Base-by-base conservation (phyloP, 2,888 invertebrate genomes). In the Dyspetes luteomarginatus region DNA sequence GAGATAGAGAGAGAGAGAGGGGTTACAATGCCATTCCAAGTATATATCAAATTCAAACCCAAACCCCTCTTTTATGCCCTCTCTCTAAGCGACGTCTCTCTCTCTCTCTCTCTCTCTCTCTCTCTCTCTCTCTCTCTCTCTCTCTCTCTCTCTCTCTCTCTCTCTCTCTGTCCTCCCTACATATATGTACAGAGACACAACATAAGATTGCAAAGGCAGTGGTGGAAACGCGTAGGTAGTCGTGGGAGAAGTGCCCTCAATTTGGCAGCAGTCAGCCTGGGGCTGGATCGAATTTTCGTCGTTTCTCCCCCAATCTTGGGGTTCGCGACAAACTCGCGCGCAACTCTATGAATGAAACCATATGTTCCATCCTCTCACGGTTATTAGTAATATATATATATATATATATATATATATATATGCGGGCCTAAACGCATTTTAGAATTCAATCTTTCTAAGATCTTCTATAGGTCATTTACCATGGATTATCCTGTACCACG, bases 321-420 rank as follows among this genome's bases (percentile, higher is more conserved):
- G n/a, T n/a, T 65, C 52, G 73, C 68, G 64, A 67, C 79, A n/a
- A n/a, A 69, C 64, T 69, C 71, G 48, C 28, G n/a, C 19, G 17
- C 36, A 76, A 64, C 67, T 58, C 36, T 36, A 80, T 84, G 84
- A 83, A 84, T 84, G 84, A 78, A n/a, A 83, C 75, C 84, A 83
- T 81, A 81, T 81, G 77, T 68, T 71, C 41, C 69, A 62, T 28
- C 30, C 30, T 36, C n/a, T n/a, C 55, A 30, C 28, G 26, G 43
- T 52, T 22, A 7, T 58, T 41, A 26, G 22, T 28, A 19, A 30
- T 5, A 4, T n/a, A n/a, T n/a, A n/a, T n/a, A n/a, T n/a, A n/a
- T n/a, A n/a, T n/a, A n/a, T n/a, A n/a, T n/a, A n/a, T n/a, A n/a
- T n/a, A n/a, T n/a, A n/a, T n/a, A n/a, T n/a, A n/a, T n/a, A n/a